Evolutionary conservation across 2,113 vertebrate genomes (phyloP).

Genomic region (Rhadina sibilatrix): DNA sequence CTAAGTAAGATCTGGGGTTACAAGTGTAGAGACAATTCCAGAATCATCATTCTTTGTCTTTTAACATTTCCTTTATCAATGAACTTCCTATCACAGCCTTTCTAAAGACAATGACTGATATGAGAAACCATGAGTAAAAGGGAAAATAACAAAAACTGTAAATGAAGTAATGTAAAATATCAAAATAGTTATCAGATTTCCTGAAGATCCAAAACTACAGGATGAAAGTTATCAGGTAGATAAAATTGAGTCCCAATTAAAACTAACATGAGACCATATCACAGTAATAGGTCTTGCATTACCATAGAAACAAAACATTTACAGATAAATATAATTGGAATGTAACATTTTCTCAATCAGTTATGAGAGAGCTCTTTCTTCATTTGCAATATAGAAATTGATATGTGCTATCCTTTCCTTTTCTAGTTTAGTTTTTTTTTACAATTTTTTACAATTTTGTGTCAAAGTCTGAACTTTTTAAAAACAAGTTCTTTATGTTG

Average conservation of each 20-base stretch:
- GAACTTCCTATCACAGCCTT: not conserved
- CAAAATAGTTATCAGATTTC: constrained; percentile 66
- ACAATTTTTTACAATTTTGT: not conserved
- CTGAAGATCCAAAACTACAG: constrained; percentile 57
- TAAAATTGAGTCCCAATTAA: constrained; percentile 65
- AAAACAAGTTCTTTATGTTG: not conserved
- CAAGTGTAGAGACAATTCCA: not conserved
- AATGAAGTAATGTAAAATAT: constrained; percentile 65
- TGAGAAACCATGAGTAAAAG: constrained; percentile 61
- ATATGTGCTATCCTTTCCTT: not conserved
- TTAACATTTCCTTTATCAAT: not conserved
- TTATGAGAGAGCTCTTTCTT: constrained; percentile 64
- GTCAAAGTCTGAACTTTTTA: not conserved
- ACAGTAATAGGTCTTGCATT: constrained; percentile 8
- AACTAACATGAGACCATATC: constrained; percentile 48
- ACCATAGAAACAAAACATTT: constrained; percentile 16
- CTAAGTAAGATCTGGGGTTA: not conserved
- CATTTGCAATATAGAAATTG: constrained; percentile 6
- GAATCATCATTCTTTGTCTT: not conserved
- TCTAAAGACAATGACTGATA: constrained; percentile 30
- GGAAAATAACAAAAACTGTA: constrained; percentile 56
- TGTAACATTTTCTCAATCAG: constrained; percentile 9
- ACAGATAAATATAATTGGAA: constrained; percentile 26
- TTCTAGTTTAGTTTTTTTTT: not conserved
- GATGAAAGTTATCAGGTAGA: constrained; percentile 77